phyloP scores from a whole-genome alignment of 1,140 invertebrate genomes.

The Thaumatotibia leucotreta region DNA sequence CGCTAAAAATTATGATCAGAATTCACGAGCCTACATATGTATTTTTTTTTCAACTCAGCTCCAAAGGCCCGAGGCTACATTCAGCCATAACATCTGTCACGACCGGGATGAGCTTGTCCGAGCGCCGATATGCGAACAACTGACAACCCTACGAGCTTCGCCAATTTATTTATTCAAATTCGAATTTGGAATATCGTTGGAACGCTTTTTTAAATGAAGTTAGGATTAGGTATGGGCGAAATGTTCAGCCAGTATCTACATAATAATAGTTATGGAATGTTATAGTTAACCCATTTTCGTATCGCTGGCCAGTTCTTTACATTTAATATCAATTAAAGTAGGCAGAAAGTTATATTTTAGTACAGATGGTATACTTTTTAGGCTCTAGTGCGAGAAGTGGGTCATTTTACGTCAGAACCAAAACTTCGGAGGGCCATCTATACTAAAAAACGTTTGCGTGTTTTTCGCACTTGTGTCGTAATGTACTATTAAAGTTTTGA shows the following conservation, averaged over 20 bases:
- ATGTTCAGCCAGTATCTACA: not conserved
- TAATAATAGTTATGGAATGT: too few relatives aligned
- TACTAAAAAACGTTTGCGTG: too few relatives aligned
- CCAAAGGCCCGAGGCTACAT: slow-evolving; percentile 14
- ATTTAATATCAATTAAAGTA: too few relatives aligned
- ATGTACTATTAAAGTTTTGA: too few relatives aligned
- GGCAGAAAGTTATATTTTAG: too few relatives aligned
- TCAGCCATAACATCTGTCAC: slow-evolving; percentile 28
- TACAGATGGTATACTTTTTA: too few relatives aligned
- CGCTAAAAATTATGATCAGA: not conserved
- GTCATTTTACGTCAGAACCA: too few relatives aligned
- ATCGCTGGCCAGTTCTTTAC: too few relatives aligned
- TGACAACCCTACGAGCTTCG: slow-evolving; percentile 5
- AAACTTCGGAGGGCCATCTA: too few relatives aligned
- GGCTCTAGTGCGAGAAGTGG: too few relatives aligned
- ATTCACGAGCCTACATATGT: slow-evolving; percentile 1
- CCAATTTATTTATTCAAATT: slow-evolving; percentile 13
- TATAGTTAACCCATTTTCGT: too few relatives aligned
- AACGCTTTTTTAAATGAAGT: not conserved
- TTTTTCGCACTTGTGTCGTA: too few relatives aligned
- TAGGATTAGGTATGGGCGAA: not conserved
- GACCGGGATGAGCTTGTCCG: slow-evolving; percentile 27
- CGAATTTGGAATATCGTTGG: slow-evolving; percentile 4
- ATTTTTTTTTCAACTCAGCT: not conserved
- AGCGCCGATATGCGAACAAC: slow-evolving; percentile 18